Percentiles rank a stretch among this genome's conserved stretches.
phyloP scores from a whole-genome alignment of 2,113 vertebrate genomes.

The Sorex araneus region DNA sequence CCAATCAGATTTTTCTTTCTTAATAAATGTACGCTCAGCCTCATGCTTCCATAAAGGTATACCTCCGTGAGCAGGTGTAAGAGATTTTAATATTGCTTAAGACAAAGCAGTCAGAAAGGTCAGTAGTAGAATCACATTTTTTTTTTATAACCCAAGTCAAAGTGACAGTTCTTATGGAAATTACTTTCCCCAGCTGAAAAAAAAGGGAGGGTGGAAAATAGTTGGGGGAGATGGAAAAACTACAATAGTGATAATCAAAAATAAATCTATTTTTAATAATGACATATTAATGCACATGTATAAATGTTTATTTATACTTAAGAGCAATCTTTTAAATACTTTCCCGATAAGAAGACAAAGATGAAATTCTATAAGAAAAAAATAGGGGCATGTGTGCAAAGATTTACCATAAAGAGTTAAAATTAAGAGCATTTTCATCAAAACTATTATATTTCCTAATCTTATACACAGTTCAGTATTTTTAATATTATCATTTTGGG shows the following conservation, averaged over 20 bases:
- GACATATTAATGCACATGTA: neutral
- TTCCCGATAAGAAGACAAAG: conserved; percentile 55
- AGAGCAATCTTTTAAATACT: neutral
- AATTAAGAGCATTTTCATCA: conserved; percentile 72
- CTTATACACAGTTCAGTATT: conserved; percentile 52
- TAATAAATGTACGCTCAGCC: conserved; percentile 44
- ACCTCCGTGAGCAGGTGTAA: conserved; percentile 72
- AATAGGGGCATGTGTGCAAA: neutral
- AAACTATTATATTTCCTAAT: conserved; percentile 55
- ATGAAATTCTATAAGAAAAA: conserved; percentile 61
- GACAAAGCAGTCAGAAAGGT: conserved; percentile 88
- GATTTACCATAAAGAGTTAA: conserved; percentile 39
- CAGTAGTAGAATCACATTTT: conserved; percentile 75
- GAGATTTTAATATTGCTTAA: conserved; percentile 86
- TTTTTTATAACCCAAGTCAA: conserved; percentile 64
- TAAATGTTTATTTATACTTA: conserved; percentile 56
- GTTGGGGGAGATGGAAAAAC: neutral
- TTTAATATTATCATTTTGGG: conserved; percentile 45
- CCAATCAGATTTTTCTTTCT: conserved; percentile 57
- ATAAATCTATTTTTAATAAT: conserved; percentile 65
- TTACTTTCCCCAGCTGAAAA: conserved; percentile 60
- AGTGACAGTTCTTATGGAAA: conserved; percentile 63
- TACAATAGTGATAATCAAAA: conserved; percentile 48
- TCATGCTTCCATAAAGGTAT: conserved; percentile 24
- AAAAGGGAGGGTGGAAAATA: no score